Base-by-base conservation (phyloP, 1,140 invertebrate genomes). In the Parapsyche elsis region DNA sequence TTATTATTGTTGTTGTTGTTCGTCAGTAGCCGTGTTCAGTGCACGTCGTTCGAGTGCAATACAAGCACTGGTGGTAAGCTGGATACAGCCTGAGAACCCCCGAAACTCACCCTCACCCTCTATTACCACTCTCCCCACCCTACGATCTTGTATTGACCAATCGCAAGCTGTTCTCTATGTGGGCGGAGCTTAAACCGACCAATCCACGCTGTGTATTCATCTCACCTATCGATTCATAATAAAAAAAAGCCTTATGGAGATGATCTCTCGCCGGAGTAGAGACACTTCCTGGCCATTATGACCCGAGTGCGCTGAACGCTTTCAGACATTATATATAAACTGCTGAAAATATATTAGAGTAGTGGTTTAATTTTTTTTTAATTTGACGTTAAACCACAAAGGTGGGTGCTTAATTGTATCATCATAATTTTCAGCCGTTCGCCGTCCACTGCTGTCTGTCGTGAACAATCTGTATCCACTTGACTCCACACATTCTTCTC, bases 11-110 rank as follows among this genome's bases (percentile, higher is more conserved):
- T 53, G 10, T 53, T 53, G 10, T 5, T 53, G 12, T 53, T 53
- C 10, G 49, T 16, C 12, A 2, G 10, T 10, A 53, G 16, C 12
- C 49, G 49, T 10, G 49, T 53, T 53, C 86, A 82, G 76, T 85
- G 16, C 61, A 9, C 26, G 12, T 57, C 84, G 79, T 53, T 86
- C 87, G 88, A 88, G 88, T 30, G 64, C 64, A 23, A 23, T 30
- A 16, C n/a, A 24, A 10, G 21, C 67, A 73, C 38, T 53, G 44
- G 14, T 5, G 53, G n/a, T 46, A 24, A 61, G 16, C 57, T 53
- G 75, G 53, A 19, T n/a, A 16, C 10, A 16, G 12, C 9, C 12
- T 26, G 14, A 67, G 61, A 67, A 45, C 38, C 61, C 74, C 19
- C 44, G 16, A 24, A 53, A 24, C 49, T 49, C 71, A 23, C 75